Evolutionary conservation across 2,797 vertebrate genomes (phyloP).

Genomic region (Rachycentron canadum): DNA sequence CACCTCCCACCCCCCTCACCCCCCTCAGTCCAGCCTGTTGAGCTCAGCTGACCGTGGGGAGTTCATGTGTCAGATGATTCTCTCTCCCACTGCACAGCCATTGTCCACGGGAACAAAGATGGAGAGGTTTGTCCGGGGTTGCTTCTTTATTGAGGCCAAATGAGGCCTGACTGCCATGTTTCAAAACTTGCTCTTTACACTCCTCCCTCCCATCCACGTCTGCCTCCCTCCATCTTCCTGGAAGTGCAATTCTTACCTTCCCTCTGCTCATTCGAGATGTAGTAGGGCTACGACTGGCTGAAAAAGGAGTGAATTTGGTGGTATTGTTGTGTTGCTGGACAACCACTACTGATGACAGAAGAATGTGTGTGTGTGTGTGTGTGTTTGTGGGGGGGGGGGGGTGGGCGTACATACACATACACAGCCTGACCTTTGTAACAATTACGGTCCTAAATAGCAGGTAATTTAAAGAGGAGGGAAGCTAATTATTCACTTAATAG

Average conservation of each 20-base stretch:
- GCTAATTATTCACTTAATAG: background rate
- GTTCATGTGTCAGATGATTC: constrained; percentile 62
- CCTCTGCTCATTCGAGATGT: constrained; percentile 29
- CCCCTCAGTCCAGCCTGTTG: constrained; percentile 22
- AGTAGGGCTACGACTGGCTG: constrained; percentile 23
- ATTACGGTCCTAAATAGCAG: background rate
- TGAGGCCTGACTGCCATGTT: constrained; percentile 48
- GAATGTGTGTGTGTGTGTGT: constrained; percentile 23
- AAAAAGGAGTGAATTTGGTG: constrained; percentile 52
- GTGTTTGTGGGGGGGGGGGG: background rate
- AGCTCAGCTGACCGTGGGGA: constrained; percentile 49
- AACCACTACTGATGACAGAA: constrained; percentile 48
- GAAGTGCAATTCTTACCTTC: constrained; percentile 40
- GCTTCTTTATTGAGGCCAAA: constrained; percentile 56
- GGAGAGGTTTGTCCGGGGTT: constrained; percentile 52
- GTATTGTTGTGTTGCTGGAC: constrained; percentile 53
- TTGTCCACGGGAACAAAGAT: constrained; percentile 66
- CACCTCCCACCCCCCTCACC: too few species aligned
- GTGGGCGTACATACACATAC: background rate
- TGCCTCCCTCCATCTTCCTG: constrained; percentile 22
- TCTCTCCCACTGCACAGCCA: constrained; percentile 43
- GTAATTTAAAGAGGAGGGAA: background rate
- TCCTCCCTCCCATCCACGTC: background rate
- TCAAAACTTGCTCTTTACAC: constrained; percentile 40
- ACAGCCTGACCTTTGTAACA: background rate